A percentile compares a stretch with the other conserved stretches of the same genome.
phyloP scores from a whole-genome alignment of 1,140 invertebrate genomes.

The Bombyx mandarina region DNA sequence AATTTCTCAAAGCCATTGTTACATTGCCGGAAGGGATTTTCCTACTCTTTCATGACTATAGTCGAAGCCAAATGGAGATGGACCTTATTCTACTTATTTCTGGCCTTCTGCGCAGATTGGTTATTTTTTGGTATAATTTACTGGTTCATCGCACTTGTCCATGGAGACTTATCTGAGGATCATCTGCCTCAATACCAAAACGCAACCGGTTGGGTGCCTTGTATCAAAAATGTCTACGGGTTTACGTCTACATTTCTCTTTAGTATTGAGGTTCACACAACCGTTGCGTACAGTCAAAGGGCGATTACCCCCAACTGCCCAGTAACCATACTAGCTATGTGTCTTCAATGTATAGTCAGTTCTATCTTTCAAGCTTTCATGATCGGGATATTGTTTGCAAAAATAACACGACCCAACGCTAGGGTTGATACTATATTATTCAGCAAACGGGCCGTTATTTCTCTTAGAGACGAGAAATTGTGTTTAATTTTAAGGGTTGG shows the following conservation, averaged over 20 bases:
- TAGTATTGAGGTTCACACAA: slow-evolving; percentile 91
- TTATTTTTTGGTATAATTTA: slow-evolving; percentile 89
- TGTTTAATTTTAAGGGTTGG: slow-evolving; percentile 94
- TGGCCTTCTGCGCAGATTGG: slow-evolving; percentile 91
- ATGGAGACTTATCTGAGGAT: slow-evolving; percentile 86
- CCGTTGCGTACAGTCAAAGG: slow-evolving; percentile 84
- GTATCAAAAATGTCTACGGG: slow-evolving; percentile 82
- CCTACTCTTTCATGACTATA: slow-evolving; percentile 83
- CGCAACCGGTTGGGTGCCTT: slow-evolving; percentile 80
- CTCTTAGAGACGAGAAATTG: slow-evolving; percentile 83
- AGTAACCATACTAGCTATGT: slow-evolving; percentile 95
- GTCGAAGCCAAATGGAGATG: slow-evolving; percentile 95
- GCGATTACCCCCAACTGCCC: slow-evolving; percentile 91
- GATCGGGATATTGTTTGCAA: slow-evolving; percentile 85
- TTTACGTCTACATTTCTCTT: slow-evolving; percentile 91
- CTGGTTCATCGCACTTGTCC: slow-evolving; percentile 89
- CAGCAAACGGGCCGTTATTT: slow-evolving; percentile 89
- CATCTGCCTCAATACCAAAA: slow-evolving; percentile 76
- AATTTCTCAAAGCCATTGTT: slow-evolving; percentile 84
- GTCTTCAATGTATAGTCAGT: slow-evolving; percentile 94
- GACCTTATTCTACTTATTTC: slow-evolving; percentile 91
- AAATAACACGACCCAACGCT: slow-evolving; percentile 94
- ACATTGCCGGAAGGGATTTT: slow-evolving; percentile 80
- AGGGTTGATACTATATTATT: slow-evolving; percentile 93
- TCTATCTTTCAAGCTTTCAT: slow-evolving; percentile 90